Percentiles rank a stretch among this genome's conserved stretches.
Evolutionary conservation across 2,888 invertebrate species (phyloP).

Genomic region (Drosophila anceps): DNA sequence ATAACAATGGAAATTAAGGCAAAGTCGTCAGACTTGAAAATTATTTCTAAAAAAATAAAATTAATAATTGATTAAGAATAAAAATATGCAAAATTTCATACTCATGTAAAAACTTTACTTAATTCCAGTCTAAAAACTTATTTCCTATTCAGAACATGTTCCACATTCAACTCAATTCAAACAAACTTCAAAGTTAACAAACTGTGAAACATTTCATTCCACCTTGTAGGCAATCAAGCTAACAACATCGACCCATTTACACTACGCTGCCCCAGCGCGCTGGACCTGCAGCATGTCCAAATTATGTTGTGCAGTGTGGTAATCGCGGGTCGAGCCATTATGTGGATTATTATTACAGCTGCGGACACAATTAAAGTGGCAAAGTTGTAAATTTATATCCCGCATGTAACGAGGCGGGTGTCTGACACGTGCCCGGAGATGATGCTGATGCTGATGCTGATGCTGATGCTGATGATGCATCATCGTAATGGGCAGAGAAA

Average conservation of each 20-base stretch:
- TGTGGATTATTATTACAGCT: slow-evolving; percentile 58
- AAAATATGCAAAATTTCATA: neutral
- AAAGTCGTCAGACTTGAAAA: too few relatives aligned
- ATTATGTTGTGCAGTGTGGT: slow-evolving; percentile 46
- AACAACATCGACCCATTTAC: slow-evolving; percentile 64
- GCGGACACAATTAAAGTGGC: slow-evolving; percentile 69
- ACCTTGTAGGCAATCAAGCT: slow-evolving; percentile 52
- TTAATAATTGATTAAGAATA: too few relatives aligned
- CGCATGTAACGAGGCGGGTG: slow-evolving; percentile 44
- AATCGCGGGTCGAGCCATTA: slow-evolving; percentile 33
- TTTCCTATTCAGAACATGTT: slow-evolving; percentile 9
- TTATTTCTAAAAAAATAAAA: too few relatives aligned
- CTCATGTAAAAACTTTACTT: neutral
- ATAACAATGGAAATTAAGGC: too few relatives aligned
- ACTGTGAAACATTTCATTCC: slow-evolving; percentile 51
- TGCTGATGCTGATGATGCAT: slow-evolving; percentile 37
- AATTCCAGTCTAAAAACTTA: neutral
- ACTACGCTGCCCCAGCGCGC: slow-evolving; percentile 26
- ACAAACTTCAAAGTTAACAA: slow-evolving; percentile 7
- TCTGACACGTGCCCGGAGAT: slow-evolving; percentile 63
- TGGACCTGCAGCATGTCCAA: slow-evolving; percentile 38
- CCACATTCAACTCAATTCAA: slow-evolving; percentile 6
- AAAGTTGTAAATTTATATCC: slow-evolving; percentile 65
- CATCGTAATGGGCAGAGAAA: slow-evolving; percentile 24
- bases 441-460: neutral